A percentile compares a stretch with the other conserved stretches of the same genome.
phyloP scores from a whole-genome alignment of 1,140 invertebrate genomes.

The Drosophila prosaltans region DNA sequence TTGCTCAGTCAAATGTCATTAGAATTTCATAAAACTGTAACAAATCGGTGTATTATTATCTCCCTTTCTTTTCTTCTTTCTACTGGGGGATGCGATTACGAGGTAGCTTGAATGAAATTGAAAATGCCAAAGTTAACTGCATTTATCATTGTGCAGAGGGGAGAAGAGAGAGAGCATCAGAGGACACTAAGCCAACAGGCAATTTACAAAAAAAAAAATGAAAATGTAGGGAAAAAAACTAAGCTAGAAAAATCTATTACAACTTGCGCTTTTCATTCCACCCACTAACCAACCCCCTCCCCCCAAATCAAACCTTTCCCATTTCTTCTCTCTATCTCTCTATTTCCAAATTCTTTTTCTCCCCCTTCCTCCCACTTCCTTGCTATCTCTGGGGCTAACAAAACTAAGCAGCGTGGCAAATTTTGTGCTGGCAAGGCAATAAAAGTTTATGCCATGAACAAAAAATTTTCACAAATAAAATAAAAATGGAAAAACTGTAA shows the following conservation, averaged over 20 bases:
- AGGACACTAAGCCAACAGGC: conserved; percentile 36
- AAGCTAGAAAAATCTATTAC: conserved; percentile 69
- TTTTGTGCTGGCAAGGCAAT: conserved; percentile 67
- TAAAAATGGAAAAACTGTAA: conserved; percentile 6
- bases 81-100: background rate
- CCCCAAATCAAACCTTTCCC: too few relatives aligned
- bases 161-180: background rate
- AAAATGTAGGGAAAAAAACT: conserved; percentile 24
- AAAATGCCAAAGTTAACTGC: conserved; percentile 63
- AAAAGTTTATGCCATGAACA: conserved; percentile 56
- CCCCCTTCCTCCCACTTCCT: background rate
- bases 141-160: conserved; percentile 57
- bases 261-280: conserved; percentile 4
- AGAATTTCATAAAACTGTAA: conserved; percentile 67
- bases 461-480: conserved; percentile 12
- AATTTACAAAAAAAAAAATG: conserved; percentile 18
- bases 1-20: conserved; percentile 57
- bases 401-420: conserved; percentile 66
- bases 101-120: conserved; percentile 60
- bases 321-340: too few relatives aligned
- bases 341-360: background rate
- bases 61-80: background rate
- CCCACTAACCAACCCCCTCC: background rate
- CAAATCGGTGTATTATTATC: conserved; percentile 52
- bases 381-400: conserved; percentile 9